Conservation (phyloP, 2,888 invertebrate genomes). For the Eucriotettix oculatus region DNA sequence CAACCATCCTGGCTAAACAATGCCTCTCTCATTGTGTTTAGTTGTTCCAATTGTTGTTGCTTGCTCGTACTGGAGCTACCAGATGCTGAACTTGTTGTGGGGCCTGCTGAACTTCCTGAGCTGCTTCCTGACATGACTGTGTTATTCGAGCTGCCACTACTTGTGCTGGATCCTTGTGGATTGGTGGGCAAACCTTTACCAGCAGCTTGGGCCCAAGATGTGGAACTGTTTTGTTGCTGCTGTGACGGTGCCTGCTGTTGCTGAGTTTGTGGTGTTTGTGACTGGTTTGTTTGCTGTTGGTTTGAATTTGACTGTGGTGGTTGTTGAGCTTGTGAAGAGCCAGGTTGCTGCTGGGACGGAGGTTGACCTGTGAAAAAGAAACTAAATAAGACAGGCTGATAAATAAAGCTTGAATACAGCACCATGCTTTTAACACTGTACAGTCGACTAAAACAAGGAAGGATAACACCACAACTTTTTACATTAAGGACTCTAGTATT, state of each 20-base stretch:
- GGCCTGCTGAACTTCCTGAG: background rate
- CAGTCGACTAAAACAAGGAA: too few relatives aligned
- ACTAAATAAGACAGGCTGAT: too few relatives aligned
- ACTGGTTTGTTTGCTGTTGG: slow-evolving; percentile 13
- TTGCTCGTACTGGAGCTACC: slow-evolving; percentile 42
- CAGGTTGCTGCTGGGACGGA: slow-evolving; percentile 10
- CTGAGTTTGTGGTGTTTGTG: slow-evolving; percentile 17
- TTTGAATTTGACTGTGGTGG: background rate
- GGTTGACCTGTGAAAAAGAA: slow-evolving; percentile 19
- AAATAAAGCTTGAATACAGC: too few relatives aligned
- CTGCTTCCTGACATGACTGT: background rate
- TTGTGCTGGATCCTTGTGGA: slow-evolving; percentile 25
- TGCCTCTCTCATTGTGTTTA: slow-evolving; percentile 81
- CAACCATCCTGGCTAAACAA: slow-evolving; percentile 84
- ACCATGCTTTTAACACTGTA: too few relatives aligned
- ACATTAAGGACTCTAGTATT: too few relatives aligned
- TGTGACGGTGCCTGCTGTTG: slow-evolving; percentile 31
- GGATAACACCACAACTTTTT: too few relatives aligned
- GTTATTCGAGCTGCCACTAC: background rate
- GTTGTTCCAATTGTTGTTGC: slow-evolving; percentile 69
- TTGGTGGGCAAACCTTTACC: slow-evolving; percentile 29
- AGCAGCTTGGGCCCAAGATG: background rate
- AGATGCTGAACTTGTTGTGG: background rate
- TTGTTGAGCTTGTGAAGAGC: background rate
- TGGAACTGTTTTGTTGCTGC: slow-evolving; percentile 23